These are phyloP conservation scores for Formica selysi DNA, from an alignment of 1,140 invertebrate genomes.

Conservation along the genomic window DNA sequence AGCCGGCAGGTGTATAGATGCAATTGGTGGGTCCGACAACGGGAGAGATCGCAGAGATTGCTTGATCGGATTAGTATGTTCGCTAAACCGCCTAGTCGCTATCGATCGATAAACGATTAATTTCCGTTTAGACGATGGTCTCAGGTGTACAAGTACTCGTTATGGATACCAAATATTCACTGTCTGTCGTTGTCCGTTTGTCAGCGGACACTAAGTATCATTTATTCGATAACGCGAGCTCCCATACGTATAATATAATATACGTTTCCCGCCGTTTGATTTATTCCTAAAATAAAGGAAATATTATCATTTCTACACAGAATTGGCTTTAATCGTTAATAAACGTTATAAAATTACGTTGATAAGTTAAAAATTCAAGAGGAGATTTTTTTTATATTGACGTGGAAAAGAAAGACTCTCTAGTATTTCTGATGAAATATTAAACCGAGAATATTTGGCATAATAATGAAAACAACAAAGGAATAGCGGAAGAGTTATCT, in stretches of 20 bases:
- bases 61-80: constrained; percentile 76
- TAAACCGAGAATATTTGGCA: constrained; percentile 27
- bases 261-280: not conserved
- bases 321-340: not conserved
- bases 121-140: constrained; percentile 73
- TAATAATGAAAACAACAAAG: constrained; percentile 32
- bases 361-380: not conserved
- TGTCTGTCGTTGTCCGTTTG: constrained; percentile 12
- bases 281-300: not conserved
- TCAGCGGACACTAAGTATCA: constrained; percentile 22
- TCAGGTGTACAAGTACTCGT: constrained; percentile 60
- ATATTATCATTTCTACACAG: not conserved
- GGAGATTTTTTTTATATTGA: not conserved
- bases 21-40: constrained; percentile 63
- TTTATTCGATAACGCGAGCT: constrained; percentile 9
- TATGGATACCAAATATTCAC: constrained; percentile 61
- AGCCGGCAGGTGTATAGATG: constrained; percentile 66
- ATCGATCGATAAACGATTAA: constrained; percentile 75
- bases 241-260: not conserved
- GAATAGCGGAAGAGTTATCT: not conserved
- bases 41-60: constrained; percentile 73
- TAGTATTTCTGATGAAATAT: constrained; percentile 9
- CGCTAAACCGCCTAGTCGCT: constrained; percentile 62
- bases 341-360: not conserved
- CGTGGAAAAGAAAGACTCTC: not conserved